Evolutionary conservation across 2,888 invertebrate species (phyloP), one percentile per base, ranked within the genome.

Genomic region (Polymixis lichenea): DNA sequence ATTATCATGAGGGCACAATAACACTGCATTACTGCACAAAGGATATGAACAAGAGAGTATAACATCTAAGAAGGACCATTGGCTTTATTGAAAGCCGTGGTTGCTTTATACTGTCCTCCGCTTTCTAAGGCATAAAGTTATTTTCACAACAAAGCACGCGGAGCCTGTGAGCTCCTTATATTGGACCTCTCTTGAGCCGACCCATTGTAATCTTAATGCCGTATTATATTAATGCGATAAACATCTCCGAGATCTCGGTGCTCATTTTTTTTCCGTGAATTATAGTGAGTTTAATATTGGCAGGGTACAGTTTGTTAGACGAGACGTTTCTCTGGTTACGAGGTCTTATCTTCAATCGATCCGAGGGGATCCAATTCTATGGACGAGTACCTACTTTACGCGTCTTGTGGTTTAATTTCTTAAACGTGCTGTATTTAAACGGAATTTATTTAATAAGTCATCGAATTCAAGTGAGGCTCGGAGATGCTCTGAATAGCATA

Each of bases 141-240:
- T 96, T 95, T 95, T 95, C 95, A 94, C 96, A 96, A 96, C 96
- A 96, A 96, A 95, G 96, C 95, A 92, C 88, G 90, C 92, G 91
- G 91, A 90, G 92, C 89, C 93, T 94, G 93, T 92, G 94, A 95
- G 95, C 95, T 94, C 92, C 95, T 95, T 95, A 96, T 95, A 95
- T 96, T 96, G 96, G 95, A 93, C 95, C 95, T 95, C 94, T 95
- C 94, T 94, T 93, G 94, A 96, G 94, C 95, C 95, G 93, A 88
- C 89, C 95, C 93, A 96, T 96, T 96, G 96, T 96, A 93, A 95
- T 95, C 95, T 95, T 96, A 96, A 96, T 96, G 94, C 95, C 90
- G 93, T 95, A 96, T 96, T 95, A 96, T 95, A 96, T 96, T 96
- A 96, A 96, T 96, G 95, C 96, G 96, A 96, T 96, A 96, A 95